Evolutionary conservation across 2,113 vertebrate species (phyloP).

Genomic region (Calidris pygmaea): DNA sequence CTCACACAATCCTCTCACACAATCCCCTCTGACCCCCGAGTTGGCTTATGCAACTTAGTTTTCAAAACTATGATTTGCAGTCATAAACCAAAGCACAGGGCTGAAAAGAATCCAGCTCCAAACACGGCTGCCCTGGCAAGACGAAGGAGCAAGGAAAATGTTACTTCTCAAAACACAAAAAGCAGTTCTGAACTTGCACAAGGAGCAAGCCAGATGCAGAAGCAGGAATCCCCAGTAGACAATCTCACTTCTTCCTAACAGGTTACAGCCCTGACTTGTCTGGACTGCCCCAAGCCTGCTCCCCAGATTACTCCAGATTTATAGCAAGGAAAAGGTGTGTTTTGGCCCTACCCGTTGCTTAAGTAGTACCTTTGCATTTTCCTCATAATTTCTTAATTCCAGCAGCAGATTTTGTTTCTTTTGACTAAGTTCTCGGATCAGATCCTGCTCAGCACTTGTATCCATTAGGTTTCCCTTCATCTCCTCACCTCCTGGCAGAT

Average conservation of each 20-base stretch:
- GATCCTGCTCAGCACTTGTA: constrained; percentile 87
- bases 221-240: background rate
- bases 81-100: background rate
- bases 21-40: background rate
- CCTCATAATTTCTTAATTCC: constrained; percentile 93
- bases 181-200: constrained; percentile 5
- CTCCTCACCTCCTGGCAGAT: constrained; percentile 89
- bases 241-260: background rate
- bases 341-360: background rate
- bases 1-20: background rate
- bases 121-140: background rate
- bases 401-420: constrained; percentile 92
- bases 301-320: background rate
- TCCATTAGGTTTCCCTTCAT: constrained; percentile 90
- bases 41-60: background rate
- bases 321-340: background rate
- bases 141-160: background rate
- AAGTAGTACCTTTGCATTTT: constrained; percentile 85
- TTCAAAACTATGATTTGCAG: background rate
- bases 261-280: constrained; percentile 1
- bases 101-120: background rate
- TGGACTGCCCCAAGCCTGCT: background rate
- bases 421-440: constrained; percentile 93
- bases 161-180: background rate
- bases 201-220: background rate